These are phyloP conservation scores for Nasonia oneida DNA, from an alignment of 2,888 invertebrate genomes.

Conservation along the genomic window DNA sequence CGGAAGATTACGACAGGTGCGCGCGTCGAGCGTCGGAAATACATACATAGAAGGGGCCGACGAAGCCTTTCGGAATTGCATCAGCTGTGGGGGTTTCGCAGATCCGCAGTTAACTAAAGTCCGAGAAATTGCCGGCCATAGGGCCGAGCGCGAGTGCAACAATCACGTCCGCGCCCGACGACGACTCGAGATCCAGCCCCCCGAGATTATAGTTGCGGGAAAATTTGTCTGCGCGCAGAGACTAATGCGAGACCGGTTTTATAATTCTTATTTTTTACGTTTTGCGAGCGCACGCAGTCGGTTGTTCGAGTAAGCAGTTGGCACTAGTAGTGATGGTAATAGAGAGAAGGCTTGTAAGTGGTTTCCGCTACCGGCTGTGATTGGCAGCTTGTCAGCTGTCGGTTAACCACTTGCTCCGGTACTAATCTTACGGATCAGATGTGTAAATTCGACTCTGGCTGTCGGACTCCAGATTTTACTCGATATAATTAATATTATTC, in stretches of 20 bases:
- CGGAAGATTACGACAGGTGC: slow-evolving; percentile 21
- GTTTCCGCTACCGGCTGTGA: neutral
- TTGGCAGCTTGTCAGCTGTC: neutral
- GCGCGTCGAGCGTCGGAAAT: neutral
- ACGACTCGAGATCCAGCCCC: neutral
- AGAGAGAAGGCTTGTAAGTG: too few species aligned
- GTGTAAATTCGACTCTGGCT: too few species aligned
- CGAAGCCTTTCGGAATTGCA: slow-evolving; percentile 37
- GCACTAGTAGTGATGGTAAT: too few species aligned
- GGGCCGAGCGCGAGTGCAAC: neutral
- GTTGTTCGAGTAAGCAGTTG: too few species aligned
- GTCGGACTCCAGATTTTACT: too few species aligned
- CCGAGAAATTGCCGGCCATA: slow-evolving; percentile 28
- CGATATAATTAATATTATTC: too few species aligned
- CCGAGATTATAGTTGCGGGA: slow-evolving; percentile 14
- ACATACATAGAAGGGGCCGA: neutral
- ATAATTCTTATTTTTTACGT: neutral
- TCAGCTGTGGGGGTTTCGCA: neutral
- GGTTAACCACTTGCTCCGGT: neutral
- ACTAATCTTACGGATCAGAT: too few species aligned
- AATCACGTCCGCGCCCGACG: slow-evolving; percentile 24
- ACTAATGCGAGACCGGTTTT: neutral
- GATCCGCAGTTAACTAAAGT: slow-evolving; percentile 41
- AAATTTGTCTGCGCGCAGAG: neutral
- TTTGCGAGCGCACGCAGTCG: too few species aligned